Percentiles rank a stretch among this genome's conserved stretches.
Conservation (phyloP, 2,888 invertebrate species). For the Nymphalis c-album region DNA sequence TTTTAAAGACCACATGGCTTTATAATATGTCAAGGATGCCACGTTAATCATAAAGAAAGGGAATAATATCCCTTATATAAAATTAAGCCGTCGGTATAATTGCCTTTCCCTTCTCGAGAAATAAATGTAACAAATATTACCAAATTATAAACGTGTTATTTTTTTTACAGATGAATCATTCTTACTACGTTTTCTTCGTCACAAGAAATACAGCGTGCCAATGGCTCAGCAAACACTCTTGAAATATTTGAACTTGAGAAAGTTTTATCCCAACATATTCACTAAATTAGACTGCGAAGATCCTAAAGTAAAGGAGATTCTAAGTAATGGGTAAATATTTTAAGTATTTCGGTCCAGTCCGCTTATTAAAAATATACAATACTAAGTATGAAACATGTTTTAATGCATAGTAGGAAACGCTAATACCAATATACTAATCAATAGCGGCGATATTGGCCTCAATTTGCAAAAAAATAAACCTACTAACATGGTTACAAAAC, state of each 20-base stretch:
- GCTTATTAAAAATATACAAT: background rate
- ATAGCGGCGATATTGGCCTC: conserved; percentile 30
- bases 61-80: no score
- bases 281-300: conserved; percentile 84
- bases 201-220: conserved; percentile 89
- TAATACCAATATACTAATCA: conserved; percentile 11
- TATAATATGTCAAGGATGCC: background rate
- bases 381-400: no score
- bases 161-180: conserved; percentile 84
- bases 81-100: no score
- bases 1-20: background rate
- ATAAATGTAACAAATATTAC: no score
- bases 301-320: conserved; percentile 82
- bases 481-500: conserved; percentile 51
- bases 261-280: conserved; percentile 84
- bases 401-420: background rate
- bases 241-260: conserved; percentile 88
- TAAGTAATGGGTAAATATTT: conserved; percentile 83
- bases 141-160: no score
- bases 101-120: no score
- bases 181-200: conserved; percentile 87
- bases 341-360: conserved; percentile 12
- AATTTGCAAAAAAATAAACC: conserved; percentile 45
- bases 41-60: no score
- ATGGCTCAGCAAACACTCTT: conserved; percentile 89